Base-by-base conservation (phyloP, 2,888 invertebrate species). In the Temnothorax rugatulus region DNA sequence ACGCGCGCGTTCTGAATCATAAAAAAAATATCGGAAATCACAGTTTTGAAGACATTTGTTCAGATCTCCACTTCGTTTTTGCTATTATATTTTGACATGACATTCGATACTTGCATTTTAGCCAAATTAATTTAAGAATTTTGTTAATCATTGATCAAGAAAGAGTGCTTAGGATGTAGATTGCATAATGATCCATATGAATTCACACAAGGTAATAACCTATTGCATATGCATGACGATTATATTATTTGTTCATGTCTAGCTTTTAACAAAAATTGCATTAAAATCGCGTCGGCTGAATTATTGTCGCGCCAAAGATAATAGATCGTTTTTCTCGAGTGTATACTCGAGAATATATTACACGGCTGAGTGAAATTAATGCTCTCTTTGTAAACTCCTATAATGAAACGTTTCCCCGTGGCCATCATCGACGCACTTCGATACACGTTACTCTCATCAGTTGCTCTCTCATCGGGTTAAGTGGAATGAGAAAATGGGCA, bases 401-500 rank as follows among this genome's bases (percentile, higher is more conserved):
- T 79, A 68, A 79, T 25, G 8, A 59, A 79, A 21, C 15, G 2
- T 47, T 21, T 38, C 15, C 9, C 8, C 54, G 21, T 18, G 25
- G 59, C 18, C 15, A 47, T 79, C 44, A 59, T 69, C 21, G 69
- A 54, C 63, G 21, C 29, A 15, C 59, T 50, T 44, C 68, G 68
- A 57, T 64, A 38, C n/a, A 59, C 7, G 47, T 54, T n/a, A n/a
- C n/a, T n/a, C n/a, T n/a, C n/a, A n/a, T 15, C 57, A 57, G 15
- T 41, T 68, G 41, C 25, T 63, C 54, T 54, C 64, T 68, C 47
- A 25, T 41, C 9, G 25, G 47, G 18, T 34, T 18, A n/a, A 71
- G 59, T 68, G 50, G 44, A 59, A 79, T 47, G 82, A 84, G 86
- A 83, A 81, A 68, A 82, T 25, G 52, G 34, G 9, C 34, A 13